Percentiles rank a stretch among this genome's conserved stretches.
These are phyloP conservation scores for Zosterops borbonicus DNA, from an alignment of 2,113 vertebrate species.

Conservation along the genomic window DNA sequence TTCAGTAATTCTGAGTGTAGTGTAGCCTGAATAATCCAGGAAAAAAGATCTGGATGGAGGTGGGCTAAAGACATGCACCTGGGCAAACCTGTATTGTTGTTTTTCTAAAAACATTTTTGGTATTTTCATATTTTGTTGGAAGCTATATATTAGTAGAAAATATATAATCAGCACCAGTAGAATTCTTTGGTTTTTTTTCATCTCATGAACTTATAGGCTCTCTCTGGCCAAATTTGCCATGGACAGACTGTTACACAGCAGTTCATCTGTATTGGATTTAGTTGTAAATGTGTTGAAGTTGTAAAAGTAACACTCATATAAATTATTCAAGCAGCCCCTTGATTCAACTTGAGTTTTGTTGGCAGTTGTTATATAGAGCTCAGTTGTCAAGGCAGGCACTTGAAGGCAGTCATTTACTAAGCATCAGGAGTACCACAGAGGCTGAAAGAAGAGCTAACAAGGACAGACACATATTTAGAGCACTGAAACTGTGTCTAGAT, in stretches of 20 bases:
- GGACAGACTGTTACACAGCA: neutral
- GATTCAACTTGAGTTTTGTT: constrained; percentile 45
- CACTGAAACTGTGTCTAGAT: constrained; percentile 28
- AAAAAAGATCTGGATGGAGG: neutral
- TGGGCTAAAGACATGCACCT: neutral
- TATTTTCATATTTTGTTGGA: neutral
- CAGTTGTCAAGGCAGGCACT: constrained; percentile 11
- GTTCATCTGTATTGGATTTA: constrained; percentile 30
- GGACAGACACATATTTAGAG: constrained; percentile 43
- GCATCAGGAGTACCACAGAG: neutral
- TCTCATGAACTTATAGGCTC: neutral
- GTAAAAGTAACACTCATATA: constrained; percentile 54
- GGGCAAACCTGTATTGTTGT: neutral
- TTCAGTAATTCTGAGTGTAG: neutral
- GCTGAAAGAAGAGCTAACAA: constrained; percentile 42
- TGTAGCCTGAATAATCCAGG: neutral
- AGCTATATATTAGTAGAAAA: neutral
- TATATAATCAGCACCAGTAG: neutral
- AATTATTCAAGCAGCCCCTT: constrained; percentile 56
- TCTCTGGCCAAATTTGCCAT: neutral
- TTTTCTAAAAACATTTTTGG: neutral
- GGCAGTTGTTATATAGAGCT: neutral
- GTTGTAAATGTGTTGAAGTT: constrained; percentile 31
- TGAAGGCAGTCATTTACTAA: constrained; percentile 23
- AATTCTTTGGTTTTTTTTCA: neutral